A percentile compares a stretch with the other conserved stretches of the same genome.
phyloP scores from a whole-genome alignment of 2,797 vertebrate genomes.

The Chanos chanos region DNA sequence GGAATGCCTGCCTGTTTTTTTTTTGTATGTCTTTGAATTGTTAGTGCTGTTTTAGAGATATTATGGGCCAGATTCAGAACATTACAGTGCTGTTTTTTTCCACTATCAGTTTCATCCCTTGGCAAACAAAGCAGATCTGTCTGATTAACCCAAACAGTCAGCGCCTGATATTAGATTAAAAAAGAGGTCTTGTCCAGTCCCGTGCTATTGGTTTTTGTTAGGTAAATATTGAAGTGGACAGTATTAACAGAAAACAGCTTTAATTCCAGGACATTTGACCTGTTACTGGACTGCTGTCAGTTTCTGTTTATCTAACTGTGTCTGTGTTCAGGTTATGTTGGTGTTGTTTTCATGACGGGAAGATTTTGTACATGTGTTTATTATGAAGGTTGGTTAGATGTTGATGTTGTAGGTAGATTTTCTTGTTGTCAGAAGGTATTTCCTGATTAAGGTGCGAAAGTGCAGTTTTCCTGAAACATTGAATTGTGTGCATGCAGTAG shows the following conservation, averaged over 20 bases:
- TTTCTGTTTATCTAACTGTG: slow-evolving; percentile 6
- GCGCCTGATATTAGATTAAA: not conserved
- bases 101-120: not conserved
- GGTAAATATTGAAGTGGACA: not conserved
- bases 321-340: too few relatives aligned
- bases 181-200: not conserved
- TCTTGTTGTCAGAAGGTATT: too few relatives aligned
- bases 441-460: too few relatives aligned
- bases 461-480: too few relatives aligned
- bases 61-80: too few relatives aligned
- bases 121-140: too few relatives aligned
- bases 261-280: not conserved
- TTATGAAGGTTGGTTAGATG: not conserved
- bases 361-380: too few relatives aligned
- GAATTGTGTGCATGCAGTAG: too few relatives aligned
- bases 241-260: slow-evolving; percentile 14
- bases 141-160: slow-evolving; percentile 7
- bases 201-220: not conserved
- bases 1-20: too few relatives aligned
- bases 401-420: not conserved
- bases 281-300: slow-evolving; percentile 15
- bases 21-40: not conserved
- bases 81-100: not conserved
- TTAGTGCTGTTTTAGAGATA: not conserved
- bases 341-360: too few relatives aligned